Base-by-base conservation (phyloP, 2,113 vertebrate species). In the Stigmatopora argus region DNA sequence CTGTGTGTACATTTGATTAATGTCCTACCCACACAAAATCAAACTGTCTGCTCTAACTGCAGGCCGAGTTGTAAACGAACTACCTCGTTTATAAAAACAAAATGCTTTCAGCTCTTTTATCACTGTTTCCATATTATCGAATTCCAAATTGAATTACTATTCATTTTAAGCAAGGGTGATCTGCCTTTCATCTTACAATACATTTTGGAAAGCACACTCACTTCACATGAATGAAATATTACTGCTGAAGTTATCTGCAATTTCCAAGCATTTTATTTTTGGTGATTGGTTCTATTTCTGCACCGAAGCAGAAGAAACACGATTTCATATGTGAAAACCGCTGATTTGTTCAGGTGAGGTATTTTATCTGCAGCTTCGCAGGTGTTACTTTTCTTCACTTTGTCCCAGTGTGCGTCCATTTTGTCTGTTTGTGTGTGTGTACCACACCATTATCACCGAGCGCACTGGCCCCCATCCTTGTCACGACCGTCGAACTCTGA, bases 301-400 rank as follows among this genome's bases (percentile, higher is more conserved):
- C 53, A 61, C 59, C 38, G 69, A 73, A 53, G 52, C 71, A 56
- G 73, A 59, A 46, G 38, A 72, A 77, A 60, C 41, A 46, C 64
- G 70, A 44, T 60, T 60, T 60, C 35, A 19, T 34, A 59, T 26
- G 66, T 26, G 31, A 72, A 7, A 49, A 35, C 68, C 71, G 71
- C 71, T 59, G 64, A 53, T 35, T 21, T 67, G 64, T 60, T 44
- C 71, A 56, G 62, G 63, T 64, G 65, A 55, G 61, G 60, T 26
- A 70, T 78, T 84, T 83, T 89, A 86, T 89, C 84, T 85, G 62
- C 64, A 69, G 55, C 70, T 67, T 72, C 85, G 84, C 88, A 89
- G 86, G 85, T 87, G 79, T 64, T 66, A 45, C 41, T 47, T 23
- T 49, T 74, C 64, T 46, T 49, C 8, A 5, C 60, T 67, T 66